Evolutionary conservation across 2,797 vertebrate genomes (phyloP).

Genomic region (Sebastes minor): DNA sequence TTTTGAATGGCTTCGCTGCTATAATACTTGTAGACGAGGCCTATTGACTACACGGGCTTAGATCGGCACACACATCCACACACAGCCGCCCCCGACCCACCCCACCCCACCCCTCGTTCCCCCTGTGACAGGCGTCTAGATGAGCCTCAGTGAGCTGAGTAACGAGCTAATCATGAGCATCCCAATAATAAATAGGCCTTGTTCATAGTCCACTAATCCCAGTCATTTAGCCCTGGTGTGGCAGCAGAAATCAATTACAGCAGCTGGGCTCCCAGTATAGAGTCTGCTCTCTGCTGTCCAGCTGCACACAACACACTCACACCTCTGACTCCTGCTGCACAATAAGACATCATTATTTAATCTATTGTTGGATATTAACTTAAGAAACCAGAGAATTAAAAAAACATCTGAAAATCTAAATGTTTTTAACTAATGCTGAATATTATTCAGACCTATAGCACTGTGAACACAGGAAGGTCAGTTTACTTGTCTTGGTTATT

Average conservation of each 20-base stretch:
- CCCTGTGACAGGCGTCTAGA: slow-evolving; percentile 47
- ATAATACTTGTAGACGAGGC: slow-evolving; percentile 21
- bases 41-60: slow-evolving; percentile 37
- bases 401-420: not conserved
- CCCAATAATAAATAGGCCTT: slow-evolving; percentile 74
- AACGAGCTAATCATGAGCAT: slow-evolving; percentile 76
- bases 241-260: slow-evolving; percentile 74
- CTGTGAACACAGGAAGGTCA: too few relatives aligned
- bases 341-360: not conserved
- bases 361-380: not conserved
- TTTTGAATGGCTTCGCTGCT: slow-evolving; percentile 16
- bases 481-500: too few relatives aligned
- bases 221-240: slow-evolving; percentile 62
- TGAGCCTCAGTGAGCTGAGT: slow-evolving; percentile 70
- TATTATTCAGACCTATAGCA: too few relatives aligned
- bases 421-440: not conserved
- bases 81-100: not conserved
- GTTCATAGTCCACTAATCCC: slow-evolving; percentile 77
- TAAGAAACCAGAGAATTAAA: not conserved
- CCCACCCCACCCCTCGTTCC: slow-evolving; percentile 1
- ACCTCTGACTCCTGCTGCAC: not conserved
- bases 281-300: slow-evolving; percentile 18
- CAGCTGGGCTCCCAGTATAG: slow-evolving; percentile 56
- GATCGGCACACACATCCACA: slow-evolving; percentile 38
- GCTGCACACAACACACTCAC: slow-evolving; percentile 19